Evolutionary conservation across 2,888 invertebrate species (phyloP), one percentile per base, ranked within the genome.

Genomic region (Nomada fucata): DNA sequence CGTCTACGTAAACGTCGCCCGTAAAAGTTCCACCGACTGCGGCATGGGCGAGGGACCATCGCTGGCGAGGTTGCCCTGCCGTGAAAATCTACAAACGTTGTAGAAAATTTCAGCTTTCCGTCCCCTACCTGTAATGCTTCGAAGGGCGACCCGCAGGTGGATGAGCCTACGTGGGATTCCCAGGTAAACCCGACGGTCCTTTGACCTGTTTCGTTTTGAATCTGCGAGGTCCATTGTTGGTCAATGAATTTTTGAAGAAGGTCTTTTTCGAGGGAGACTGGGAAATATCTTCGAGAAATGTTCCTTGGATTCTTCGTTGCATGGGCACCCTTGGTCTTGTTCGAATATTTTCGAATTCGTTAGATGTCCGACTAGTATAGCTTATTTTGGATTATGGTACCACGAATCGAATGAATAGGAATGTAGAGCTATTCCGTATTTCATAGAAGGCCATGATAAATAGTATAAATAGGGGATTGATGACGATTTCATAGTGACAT

Each of bases 1-100:
- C 68, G 83, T 82, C 83, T 82, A 57, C 70, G 74, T 42, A 77
- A 83, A 82, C 82, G 73, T 47, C 44, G 26, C 57, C 23, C 15
- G 52, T 9, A 70, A 70, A 83, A 71, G 36, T 82, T 74, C 57
- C 63, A 73, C 55, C 10, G 50, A 44, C 44, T 42, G 60, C 13
- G 44, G 18, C 44, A 63, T 10, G 55, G 42, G 15, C 29, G 57
- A 13, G 73, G 44, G 52, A n/a, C 69, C 44, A 29, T 53, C 64
- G 52, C 61, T 23, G 59, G 13, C n/a, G 55, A 60, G 53, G 50
- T 65, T 20, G 42, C 65, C 42, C 36, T 47, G 63, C 52, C 55
- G 57, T 44, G n/a, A 42, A 23, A 20, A 20, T 20, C 52, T 47
- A 13, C 64, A 18, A 57, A 18, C 44, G 20, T 11, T 29, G 44